Evolutionary conservation across 2,113 vertebrate genomes (phyloP).

Genomic region (Empidonax traillii): DNA sequence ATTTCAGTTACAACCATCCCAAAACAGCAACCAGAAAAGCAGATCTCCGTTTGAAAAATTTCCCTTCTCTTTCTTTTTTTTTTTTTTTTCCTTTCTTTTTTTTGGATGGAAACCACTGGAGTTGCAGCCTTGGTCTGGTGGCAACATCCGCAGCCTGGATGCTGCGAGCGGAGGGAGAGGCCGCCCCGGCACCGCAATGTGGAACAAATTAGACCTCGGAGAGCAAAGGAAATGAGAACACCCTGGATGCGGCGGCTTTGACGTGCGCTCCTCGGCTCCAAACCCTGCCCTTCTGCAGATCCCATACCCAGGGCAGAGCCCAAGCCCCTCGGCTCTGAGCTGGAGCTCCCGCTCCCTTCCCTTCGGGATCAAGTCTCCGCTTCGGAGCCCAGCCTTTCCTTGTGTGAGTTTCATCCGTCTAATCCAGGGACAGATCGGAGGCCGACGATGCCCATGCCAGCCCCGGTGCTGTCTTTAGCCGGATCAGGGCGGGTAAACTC

Average conservation of each 20-base stretch:
- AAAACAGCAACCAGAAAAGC: neutral
- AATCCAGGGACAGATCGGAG: neutral
- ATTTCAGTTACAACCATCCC: neutral
- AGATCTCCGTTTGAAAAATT: neutral
- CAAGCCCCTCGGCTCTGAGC: neutral
- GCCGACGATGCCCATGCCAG: neutral
- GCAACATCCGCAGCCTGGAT: conserved; percentile 9
- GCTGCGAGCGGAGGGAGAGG: conserved; percentile 44
- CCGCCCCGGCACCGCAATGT: conserved; percentile 26
- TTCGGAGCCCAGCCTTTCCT: neutral
- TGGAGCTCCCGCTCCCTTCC: neutral
- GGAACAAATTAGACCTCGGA: conserved; percentile 70
- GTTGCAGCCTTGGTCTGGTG: neutral
- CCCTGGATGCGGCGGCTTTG: neutral
- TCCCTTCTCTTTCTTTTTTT: neutral
- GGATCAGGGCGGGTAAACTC: conserved; percentile 42
- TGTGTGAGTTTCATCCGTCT: neutral
- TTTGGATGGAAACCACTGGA: conserved; percentile 24
- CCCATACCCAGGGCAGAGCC: neutral
- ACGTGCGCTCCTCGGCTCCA: neutral
- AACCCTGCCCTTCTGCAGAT: neutral
- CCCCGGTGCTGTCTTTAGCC: neutral
- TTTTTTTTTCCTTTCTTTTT: neutral
- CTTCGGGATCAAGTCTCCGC: rapidly evolving
- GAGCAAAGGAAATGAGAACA: conserved; percentile 45